Conservation (phyloP, 2,113 vertebrate species). For the Sclerurus mexicanus region DNA sequence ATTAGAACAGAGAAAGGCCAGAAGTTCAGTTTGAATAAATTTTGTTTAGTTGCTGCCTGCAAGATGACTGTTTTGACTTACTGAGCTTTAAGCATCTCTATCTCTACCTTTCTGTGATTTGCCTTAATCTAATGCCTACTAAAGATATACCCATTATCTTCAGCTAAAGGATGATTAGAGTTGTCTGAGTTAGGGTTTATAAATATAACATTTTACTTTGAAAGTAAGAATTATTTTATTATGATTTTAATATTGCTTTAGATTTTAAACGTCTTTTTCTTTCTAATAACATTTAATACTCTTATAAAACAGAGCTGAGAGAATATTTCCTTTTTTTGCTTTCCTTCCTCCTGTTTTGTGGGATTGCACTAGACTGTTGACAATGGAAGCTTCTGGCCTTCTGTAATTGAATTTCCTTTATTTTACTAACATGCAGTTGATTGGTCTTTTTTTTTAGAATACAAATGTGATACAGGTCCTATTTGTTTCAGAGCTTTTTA, state of each 20-base stretch:
- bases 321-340: not conserved
- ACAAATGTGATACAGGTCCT: not conserved
- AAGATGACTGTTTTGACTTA: not conserved
- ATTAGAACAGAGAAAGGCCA: not conserved
- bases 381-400: not conserved
- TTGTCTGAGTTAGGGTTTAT: not conserved
- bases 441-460: not conserved
- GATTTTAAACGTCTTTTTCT: not conserved
- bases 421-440: not conserved
- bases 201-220: not conserved
- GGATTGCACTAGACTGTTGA: not conserved
- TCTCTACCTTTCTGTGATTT: not conserved
- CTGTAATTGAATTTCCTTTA: slow-evolving; percentile 24
- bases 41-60: not conserved
- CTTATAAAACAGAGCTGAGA: not conserved
- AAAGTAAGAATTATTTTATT: not conserved
- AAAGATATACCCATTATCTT: not conserved
- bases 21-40: not conserved
- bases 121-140: not conserved
- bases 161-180: not conserved
- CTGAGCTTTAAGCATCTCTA: not conserved
- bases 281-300: not conserved
- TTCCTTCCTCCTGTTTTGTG: slow-evolving; percentile 26
- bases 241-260: not conserved
- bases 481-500: not conserved